Conservation (phyloP, 2,888 invertebrate species). For the Galerucella nymphaeae region DNA sequence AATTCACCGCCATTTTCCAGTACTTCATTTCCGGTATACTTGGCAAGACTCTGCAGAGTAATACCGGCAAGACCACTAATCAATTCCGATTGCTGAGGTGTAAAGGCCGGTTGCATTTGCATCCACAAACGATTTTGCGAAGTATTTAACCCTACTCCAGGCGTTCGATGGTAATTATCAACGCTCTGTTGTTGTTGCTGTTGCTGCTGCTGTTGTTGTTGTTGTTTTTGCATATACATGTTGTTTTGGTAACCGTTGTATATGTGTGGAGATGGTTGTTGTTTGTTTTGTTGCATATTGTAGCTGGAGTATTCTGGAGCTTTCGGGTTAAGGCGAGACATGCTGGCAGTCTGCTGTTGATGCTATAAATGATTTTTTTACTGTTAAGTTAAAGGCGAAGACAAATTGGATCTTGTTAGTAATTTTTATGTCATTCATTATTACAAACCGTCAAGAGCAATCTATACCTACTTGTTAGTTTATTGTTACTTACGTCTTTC, state of each 20-base stretch:
- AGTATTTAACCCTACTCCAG: conserved; percentile 34
- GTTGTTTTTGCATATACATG: conserved; percentile 48
- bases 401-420: too few relatives aligned
- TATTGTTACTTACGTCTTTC: too few relatives aligned
- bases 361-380: conserved; percentile 14
- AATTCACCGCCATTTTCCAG: conserved; percentile 65
- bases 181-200: conserved; percentile 33
- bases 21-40: conserved; percentile 53
- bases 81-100: conserved; percentile 58
- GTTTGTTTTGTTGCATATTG: conserved; percentile 54
- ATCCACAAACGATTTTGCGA: conserved; percentile 59
- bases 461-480: too few relatives aligned
- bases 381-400: not conserved
- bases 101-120: conserved; percentile 58
- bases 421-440: too few relatives aligned
- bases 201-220: conserved; percentile 29
- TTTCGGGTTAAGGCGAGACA: conserved; percentile 80
- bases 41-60: conserved; percentile 60
- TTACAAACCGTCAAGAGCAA: too few relatives aligned
- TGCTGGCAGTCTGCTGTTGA: conserved; percentile 48
- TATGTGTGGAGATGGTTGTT: conserved; percentile 47
- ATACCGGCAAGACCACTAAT: conserved; percentile 63
- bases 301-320: conserved; percentile 81
- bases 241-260: conserved; percentile 54
- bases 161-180: conserved; percentile 38